Base-by-base conservation (phyloP, 2,888 invertebrate genomes). In the Orthosia cruda region DNA sequence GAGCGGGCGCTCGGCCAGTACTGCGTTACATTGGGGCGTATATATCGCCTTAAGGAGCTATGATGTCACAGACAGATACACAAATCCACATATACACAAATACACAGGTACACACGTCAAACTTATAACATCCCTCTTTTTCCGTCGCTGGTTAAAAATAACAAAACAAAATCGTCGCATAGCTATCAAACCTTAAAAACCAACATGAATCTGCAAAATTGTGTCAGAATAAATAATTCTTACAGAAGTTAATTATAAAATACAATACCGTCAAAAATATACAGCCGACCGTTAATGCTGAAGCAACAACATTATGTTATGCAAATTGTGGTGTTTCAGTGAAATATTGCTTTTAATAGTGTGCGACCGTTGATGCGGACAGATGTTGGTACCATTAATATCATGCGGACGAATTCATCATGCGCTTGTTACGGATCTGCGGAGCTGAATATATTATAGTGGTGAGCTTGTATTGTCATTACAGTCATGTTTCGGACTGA, bases 341-440 rank as follows among this genome's bases (percentile, higher is more conserved):
- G 83, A 88, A 90, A 90, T 90, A 90, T 89, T 78, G 86, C 84
- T 80, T 89, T 89, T 87, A 88, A 88, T 89, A 87, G 85, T 87
- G 83, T 83, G 84, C 79, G 82, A 80, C 85, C 82, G 83, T 77
- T 87, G 88, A 87, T 81, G 89, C 74, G 83, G 86, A 87, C 91
- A 89, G 87, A 88, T 88, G 87, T 80, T 89, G 89, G 89, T 90
- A 90, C 80, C 86, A 85, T 88, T 91, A 87, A 88, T 83, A 85
- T 88, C 85, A 87, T 89, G 85, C 88, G 77, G 71, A 80, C 61
- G 50, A 73, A 85, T 85, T 86, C 78, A 84, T 86, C 77, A 89
- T 77, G 64, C 47, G 59, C 61, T 50, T 58, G 58, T 75, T 81
- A 69, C 52, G 50, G 67, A 80, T 54, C 55, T 66, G 55, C 16